These are phyloP conservation scores for Todiramphus chloris DNA, from an alignment of 2,113 vertebrate species.

Conservation along the genomic window DNA sequence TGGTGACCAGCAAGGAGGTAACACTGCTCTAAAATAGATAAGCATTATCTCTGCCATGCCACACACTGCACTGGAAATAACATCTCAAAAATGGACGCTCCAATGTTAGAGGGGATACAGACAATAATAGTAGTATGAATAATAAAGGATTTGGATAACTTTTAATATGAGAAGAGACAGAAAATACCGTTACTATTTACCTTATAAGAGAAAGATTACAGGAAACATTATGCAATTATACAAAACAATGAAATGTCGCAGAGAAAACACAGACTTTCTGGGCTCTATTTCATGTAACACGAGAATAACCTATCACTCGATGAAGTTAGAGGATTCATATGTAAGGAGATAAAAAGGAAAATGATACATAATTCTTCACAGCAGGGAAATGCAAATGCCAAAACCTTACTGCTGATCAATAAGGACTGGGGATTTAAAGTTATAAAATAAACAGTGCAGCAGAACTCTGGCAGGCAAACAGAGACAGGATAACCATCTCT, in stretches of 20 bases:
- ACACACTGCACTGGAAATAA: not conserved
- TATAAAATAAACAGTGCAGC: not conserved
- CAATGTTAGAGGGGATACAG: not conserved
- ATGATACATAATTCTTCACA: not conserved
- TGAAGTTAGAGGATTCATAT: not conserved
- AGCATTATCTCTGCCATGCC: not conserved
- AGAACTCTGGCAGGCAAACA: not conserved
- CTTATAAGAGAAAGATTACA: not conserved
- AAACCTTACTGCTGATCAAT: not conserved
- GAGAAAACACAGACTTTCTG: not conserved
- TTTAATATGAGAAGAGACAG: not conserved
- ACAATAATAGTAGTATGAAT: not conserved
- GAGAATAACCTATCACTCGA: not conserved
- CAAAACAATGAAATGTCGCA: not conserved
- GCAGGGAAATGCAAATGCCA: not conserved
- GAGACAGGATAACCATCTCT: not conserved
- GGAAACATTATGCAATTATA: not conserved
- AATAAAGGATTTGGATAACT: not conserved
- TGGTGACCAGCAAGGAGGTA: not conserved
- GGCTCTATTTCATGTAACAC: not conserved
- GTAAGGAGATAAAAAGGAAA: not conserved
- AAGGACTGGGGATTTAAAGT: not conserved
- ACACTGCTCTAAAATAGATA: not conserved
- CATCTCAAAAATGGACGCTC: not conserved
- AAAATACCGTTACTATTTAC: not conserved